Evolutionary conservation across 2,888 invertebrate species (phyloP).

Genomic region (Sthenelais limicola): DNA sequence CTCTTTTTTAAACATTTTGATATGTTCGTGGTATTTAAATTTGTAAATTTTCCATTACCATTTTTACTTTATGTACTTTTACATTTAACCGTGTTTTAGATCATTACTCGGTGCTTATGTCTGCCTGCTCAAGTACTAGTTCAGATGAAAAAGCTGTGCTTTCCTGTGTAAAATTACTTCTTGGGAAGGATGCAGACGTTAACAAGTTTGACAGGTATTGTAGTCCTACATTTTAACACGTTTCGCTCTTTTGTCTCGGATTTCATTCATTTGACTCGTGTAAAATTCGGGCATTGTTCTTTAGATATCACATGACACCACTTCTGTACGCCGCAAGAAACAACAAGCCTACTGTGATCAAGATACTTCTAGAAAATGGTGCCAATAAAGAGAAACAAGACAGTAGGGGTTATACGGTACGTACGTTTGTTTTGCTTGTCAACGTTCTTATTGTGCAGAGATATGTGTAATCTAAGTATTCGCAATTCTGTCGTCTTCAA

Average conservation of each 20-base stretch:
- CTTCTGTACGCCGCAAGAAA: constrained; percentile 73
- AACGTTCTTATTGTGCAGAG: background rate
- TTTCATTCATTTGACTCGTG: background rate
- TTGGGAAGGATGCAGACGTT: constrained; percentile 67
- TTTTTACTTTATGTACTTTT: too few relatives aligned
- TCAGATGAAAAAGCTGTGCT: constrained; percentile 65
- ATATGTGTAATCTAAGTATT: background rate
- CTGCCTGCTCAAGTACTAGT: constrained; percentile 70
- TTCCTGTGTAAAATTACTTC: constrained; percentile 66
- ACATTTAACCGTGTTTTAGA: constrained; percentile 62
- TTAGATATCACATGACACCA: constrained; percentile 71
- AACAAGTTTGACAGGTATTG: constrained; percentile 58
- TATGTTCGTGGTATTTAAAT: too few relatives aligned
- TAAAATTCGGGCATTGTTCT: constrained; percentile 16
- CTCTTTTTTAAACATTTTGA: too few relatives aligned
- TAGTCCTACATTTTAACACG: background rate
- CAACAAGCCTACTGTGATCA: constrained; percentile 2
- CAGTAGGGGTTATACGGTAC: constrained; percentile 42
- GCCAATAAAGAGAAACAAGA: constrained; percentile 44
- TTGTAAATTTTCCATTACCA: too few relatives aligned
- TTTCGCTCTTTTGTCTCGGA: background rate
- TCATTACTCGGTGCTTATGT: constrained; percentile 73
- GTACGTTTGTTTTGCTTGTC: constrained; percentile 14
- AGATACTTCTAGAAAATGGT: constrained; percentile 27
- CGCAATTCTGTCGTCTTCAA: background rate